A percentile compares a stretch with the other conserved stretches of the same genome.
These are phyloP conservation scores for Alectoris magna DNA, from an alignment of 2,797 vertebrate genomes.

Conservation along the genomic window DNA sequence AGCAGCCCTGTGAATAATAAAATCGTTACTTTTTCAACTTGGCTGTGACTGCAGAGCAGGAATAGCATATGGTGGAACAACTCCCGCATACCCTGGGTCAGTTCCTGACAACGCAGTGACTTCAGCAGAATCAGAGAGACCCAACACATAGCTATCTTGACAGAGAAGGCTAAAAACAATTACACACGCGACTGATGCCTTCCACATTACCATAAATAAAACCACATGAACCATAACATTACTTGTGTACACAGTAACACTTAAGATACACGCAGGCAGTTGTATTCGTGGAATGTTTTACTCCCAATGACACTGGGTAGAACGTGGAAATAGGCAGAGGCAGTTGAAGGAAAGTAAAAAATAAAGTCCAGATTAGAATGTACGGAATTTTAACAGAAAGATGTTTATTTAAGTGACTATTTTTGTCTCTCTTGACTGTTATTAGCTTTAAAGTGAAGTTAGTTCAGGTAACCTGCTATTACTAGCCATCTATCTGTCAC, in stretches of 20 bases:
- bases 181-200: background rate
- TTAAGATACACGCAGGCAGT: background rate
- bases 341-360: background rate
- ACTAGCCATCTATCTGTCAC: background rate
- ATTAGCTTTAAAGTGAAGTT: background rate
- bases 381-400: accelerated
- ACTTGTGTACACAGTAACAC: background rate
- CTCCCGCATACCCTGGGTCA: accelerated
- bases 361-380: background rate
- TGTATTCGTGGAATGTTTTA: background rate
- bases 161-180: background rate
- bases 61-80: background rate
- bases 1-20: background rate
- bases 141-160: background rate
- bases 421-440: background rate
- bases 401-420: background rate
- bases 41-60: background rate
- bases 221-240: background rate
- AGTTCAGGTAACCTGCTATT: background rate
- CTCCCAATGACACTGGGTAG: background rate
- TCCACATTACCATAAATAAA: background rate
- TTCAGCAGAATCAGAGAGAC: background rate
- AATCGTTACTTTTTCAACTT: background rate
- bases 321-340: background rate
- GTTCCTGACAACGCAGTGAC: background rate